phyloP scores from a whole-genome alignment of 1,140 invertebrate genomes.

The Venturia canescens region DNA sequence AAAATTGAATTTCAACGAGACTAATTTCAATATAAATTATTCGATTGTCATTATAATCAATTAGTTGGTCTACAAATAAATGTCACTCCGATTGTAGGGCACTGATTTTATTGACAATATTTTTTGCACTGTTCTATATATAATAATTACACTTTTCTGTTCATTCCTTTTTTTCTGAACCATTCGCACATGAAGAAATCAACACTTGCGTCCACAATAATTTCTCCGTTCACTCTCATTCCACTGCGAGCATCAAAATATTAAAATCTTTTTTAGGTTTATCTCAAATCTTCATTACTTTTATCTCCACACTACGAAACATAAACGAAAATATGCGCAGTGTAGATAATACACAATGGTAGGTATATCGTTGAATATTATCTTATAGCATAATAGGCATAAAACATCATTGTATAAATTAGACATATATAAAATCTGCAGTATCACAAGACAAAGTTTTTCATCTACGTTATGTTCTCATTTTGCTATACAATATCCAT shows the following conservation, averaged over 20 bases:
- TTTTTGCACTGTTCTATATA: not conserved
- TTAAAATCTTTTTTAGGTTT: not conserved
- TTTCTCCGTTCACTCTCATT: not conserved
- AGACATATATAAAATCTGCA: conserved; percentile 54
- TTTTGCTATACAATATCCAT: conserved; percentile 6
- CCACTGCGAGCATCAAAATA: not conserved
- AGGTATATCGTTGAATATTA: not conserved
- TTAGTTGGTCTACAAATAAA: not conserved
- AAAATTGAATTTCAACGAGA: no score
- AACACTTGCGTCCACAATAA: not conserved
- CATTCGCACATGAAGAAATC: not conserved
- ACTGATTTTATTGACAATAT: conserved; percentile 8
- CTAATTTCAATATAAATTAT: no score
- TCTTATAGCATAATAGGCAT: conserved; percentile 19
- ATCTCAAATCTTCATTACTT: not conserved
- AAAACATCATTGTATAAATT: conserved; percentile 50
- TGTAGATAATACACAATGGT: conserved; percentile 1
- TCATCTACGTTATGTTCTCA: conserved; percentile 31
- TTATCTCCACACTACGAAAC: conserved; percentile 1
- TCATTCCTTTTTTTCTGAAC: not conserved
- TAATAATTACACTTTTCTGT: not conserved
- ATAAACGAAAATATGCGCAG: not conserved
- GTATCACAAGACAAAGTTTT: conserved; percentile 53
- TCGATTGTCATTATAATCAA: no score
- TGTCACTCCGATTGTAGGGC: not conserved